Conservation (phyloP, 2,888 invertebrate species). For the Anthrax anthrax region DNA sequence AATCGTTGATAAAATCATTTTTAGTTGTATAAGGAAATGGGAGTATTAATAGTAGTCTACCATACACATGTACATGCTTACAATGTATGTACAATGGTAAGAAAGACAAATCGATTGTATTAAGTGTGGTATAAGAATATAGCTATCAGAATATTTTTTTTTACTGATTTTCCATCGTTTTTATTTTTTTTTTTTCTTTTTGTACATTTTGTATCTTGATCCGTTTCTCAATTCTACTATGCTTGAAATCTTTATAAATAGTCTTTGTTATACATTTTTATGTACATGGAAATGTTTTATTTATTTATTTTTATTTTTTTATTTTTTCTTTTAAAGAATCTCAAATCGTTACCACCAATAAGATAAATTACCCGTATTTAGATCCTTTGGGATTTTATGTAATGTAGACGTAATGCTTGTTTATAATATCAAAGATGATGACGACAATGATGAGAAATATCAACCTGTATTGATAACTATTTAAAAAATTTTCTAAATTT, state of each 20-base stretch:
- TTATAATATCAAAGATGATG: no score
- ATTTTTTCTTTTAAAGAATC: no score
- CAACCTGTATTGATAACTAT: no score
- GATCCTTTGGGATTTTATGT: constrained; percentile 4
- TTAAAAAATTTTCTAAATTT: no score
- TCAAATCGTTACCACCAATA: constrained; percentile 4
- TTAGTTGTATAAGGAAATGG: no score
- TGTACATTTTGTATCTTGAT: neutral
- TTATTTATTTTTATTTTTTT: no score
- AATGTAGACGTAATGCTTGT: no score
- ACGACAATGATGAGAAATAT: no score
- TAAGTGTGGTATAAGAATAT: constrained; percentile 11
- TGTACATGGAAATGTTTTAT: no score
- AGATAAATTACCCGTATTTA: constrained; percentile 7
- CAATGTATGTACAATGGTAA: constrained; percentile 8
- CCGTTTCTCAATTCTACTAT: neutral
- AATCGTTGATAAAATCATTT: constrained; percentile 8
- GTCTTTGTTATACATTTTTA: neutral
- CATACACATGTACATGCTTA: neutral
- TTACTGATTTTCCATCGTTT: neutral
- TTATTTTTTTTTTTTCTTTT: neutral
- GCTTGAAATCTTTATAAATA: neutral
- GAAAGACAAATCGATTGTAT: constrained; percentile 13
- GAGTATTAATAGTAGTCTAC: no score
- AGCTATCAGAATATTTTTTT: constrained; percentile 4